Evolutionary conservation across 2,888 invertebrate genomes (phyloP).

Genomic region (Ferrisia virgata): DNA sequence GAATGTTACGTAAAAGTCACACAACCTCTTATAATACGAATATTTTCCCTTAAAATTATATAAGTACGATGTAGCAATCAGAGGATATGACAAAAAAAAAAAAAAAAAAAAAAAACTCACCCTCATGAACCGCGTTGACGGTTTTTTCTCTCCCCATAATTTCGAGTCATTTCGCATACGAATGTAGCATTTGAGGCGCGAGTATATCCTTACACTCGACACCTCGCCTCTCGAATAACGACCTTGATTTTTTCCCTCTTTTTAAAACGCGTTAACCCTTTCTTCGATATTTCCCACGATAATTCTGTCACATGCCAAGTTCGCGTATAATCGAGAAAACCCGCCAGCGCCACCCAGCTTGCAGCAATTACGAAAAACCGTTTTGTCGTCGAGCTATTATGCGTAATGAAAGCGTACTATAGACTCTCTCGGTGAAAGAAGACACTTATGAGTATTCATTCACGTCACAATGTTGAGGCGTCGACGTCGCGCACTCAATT

Average conservation of each 20-base stretch:
- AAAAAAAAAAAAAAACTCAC: no score
- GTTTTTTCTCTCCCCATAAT: no score
- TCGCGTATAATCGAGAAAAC: background rate
- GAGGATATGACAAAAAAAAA: no score
- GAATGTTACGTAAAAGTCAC: no score
- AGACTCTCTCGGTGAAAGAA: background rate
- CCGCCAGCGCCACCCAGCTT: background rate
- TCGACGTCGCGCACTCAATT: background rate
- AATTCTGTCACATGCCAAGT: background rate
- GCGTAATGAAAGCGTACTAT: background rate
- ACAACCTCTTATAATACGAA: no score
- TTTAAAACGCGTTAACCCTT: background rate
- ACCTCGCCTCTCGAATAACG: background rate
- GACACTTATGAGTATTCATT: constrained; percentile 6
- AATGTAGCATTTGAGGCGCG: no score
- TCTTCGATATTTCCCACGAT: background rate
- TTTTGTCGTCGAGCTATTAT: background rate
- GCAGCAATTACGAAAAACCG: background rate
- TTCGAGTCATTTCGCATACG: no score
- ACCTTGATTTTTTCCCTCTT: background rate
- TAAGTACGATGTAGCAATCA: no score
- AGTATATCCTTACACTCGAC: background rate
- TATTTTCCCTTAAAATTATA: no score
- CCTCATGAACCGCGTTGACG: no score
- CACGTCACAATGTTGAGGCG: background rate